These are phyloP conservation scores for Himantopus leucocephalus DNA, from an alignment of 2,113 vertebrate genomes.

Conservation along the genomic window DNA sequence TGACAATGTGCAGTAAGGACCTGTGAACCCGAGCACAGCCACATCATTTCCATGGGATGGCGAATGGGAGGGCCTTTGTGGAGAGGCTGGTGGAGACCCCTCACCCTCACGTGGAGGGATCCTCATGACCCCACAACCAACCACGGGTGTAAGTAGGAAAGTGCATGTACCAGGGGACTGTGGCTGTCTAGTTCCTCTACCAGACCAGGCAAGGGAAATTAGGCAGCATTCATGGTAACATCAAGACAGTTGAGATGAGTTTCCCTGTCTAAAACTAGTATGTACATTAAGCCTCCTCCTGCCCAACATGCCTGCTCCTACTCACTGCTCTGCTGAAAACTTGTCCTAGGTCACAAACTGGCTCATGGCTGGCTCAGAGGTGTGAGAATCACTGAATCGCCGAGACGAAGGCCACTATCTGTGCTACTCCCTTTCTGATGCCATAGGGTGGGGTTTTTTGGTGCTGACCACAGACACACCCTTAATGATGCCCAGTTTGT, in stretches of 20 bases:
- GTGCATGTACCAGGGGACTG: not conserved
- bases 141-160: not conserved
- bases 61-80: not conserved
- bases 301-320: not conserved
- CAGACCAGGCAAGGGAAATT: not conserved
- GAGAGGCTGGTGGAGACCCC: not conserved
- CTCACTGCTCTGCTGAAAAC: not conserved
- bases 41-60: not conserved
- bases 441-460: not conserved
- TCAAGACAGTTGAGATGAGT: not conserved
- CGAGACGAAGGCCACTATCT: not conserved
- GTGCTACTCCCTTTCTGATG: not conserved
- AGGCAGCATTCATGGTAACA: not conserved
- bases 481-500: not conserved
- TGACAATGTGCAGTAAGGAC: not conserved
- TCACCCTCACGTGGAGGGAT: not conserved
- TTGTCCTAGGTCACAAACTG: not conserved
- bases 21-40: not conserved
- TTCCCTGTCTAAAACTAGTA: not conserved
- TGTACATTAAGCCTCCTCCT: not conserved
- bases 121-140: not conserved
- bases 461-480: not conserved
- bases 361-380: not conserved
- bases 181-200: not conserved
- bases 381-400: accelerated